Percentiles rank a stretch among this genome's conserved stretches.
phyloP scores from a whole-genome alignment of 2,888 invertebrate genomes.

The Matsumyia berberina region DNA sequence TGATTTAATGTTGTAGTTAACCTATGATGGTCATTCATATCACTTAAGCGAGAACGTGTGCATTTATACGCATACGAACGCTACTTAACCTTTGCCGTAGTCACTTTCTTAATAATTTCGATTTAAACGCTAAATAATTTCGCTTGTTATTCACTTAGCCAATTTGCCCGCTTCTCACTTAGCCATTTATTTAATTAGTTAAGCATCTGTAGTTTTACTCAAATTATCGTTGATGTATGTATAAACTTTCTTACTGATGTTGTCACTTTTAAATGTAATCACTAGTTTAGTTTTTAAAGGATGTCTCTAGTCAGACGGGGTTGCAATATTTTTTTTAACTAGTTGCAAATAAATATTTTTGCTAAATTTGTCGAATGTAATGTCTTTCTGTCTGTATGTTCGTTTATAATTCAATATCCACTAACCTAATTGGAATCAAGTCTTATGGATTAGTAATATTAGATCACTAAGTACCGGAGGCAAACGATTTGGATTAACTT shows the following conservation, averaged over 20 bases:
- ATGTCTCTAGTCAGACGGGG: neutral
- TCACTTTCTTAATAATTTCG: constrained; percentile 4
- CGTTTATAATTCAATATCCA: too few relatives aligned
- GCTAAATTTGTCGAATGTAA: too few relatives aligned
- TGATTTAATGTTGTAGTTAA: neutral
- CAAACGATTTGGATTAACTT: too few relatives aligned
- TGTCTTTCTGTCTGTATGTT: too few relatives aligned
- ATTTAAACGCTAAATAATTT: constrained; percentile 13
- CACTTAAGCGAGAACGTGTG: neutral
- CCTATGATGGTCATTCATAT: too few relatives aligned
- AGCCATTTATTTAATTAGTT: neutral
- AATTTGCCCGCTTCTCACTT: constrained; percentile 5
- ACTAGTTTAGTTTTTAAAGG: neutral
- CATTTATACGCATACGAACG: neutral
- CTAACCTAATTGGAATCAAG: too few relatives aligned
- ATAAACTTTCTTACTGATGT: neutral
- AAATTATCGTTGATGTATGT: neutral
- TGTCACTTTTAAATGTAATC: neutral
- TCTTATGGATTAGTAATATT: too few relatives aligned
- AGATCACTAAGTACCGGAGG: too few relatives aligned
- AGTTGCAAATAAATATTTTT: too few relatives aligned
- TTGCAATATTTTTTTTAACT: too few relatives aligned
- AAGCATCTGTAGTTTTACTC: neutral
- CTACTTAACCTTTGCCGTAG: constrained; percentile 15
- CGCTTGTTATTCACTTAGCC: constrained; percentile 9